A percentile compares a stretch with the other conserved stretches of the same genome.
Evolutionary conservation across 2,888 invertebrate species (phyloP).

Genomic region (Phlogophora meticulosa): DNA sequence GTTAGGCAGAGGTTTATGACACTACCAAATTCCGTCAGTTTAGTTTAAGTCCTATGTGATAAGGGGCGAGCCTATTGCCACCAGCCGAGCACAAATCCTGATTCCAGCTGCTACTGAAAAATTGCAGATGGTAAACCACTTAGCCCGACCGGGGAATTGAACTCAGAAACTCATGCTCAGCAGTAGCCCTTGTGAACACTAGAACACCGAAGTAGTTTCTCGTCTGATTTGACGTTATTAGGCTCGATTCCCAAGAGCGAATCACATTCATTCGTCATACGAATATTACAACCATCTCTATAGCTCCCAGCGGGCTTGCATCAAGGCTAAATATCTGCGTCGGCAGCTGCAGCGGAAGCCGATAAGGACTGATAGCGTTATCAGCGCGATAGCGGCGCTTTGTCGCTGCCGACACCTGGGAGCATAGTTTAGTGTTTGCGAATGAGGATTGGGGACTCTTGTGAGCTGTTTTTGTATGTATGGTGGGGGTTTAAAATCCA

Average conservation of each 20-base stretch:
- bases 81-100: no score
- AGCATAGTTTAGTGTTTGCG: conserved; percentile 52
- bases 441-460: conserved; percentile 33
- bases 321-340: conserved; percentile 62
- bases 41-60: no score
- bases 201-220: no score
- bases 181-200: no score
- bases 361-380: conserved; percentile 79
- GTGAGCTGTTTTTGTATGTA: background rate
- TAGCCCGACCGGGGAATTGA: no score
- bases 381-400: conserved; percentile 70
- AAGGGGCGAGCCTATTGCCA: no score
- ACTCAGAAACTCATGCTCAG: no score
- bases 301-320: conserved; percentile 52
- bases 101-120: no score
- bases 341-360: conserved; percentile 76
- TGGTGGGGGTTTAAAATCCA: background rate
- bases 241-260: background rate
- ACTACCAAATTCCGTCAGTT: no score
- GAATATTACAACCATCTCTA: conserved; percentile 54
- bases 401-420: conserved; percentile 66
- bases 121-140: no score
- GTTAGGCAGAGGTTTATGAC: no score
- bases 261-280: conserved; percentile 26
- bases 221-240: no score